Base-by-base conservation (phyloP, 2,888 invertebrate genomes). In the Liodrosophila aerea region DNA sequence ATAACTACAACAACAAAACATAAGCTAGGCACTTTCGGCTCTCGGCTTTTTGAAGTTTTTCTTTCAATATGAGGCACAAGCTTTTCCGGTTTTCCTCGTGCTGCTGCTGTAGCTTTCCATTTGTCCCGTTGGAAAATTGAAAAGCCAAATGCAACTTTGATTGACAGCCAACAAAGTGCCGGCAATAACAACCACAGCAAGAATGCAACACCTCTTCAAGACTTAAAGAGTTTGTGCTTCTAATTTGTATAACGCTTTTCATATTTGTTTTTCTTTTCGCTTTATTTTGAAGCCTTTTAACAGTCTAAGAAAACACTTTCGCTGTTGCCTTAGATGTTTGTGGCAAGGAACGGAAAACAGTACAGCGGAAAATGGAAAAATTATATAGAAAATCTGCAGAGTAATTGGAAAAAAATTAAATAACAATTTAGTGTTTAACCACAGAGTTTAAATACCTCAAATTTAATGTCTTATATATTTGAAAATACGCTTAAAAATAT, bases 61-160 rank as follows among this genome's bases (percentile, higher is more conserved):
- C 33, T 34, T 61, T 49, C 50, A 51, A 63, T 63, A 36, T 50
- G 37, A 50, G 12, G 62, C 56, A 65, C 51, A 59, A 61, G 72
- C 68, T 72, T 72, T 72, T 72, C 68, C 62, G 68, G 62, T 64
- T 73, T 65, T 53, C 31, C 41, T 39, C 16, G 13, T 27, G 46
- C 15, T 30, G 45, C 13, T 37, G 68, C 56, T 43, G n/a, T n/a
- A n/a, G n/a, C 22, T 22, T 64, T 47, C 9, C 68, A 53, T 33
- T 41, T 31, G 33, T 47, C 43, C 22, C 43, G 16, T 33, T 36
- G 63, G 43, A 61, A 62, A 73, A 69, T 69, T 54, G 51, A 75
- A 75, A 72, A 66, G 56, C 60, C 54, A 78, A 78, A 75, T 75
- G 65, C 76, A 62, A 63, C 60, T 61, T 76, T 78, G 80, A 76